phyloP scores from a whole-genome alignment of 1,140 invertebrate genomes.

The Lordiphosa mommai region DNA sequence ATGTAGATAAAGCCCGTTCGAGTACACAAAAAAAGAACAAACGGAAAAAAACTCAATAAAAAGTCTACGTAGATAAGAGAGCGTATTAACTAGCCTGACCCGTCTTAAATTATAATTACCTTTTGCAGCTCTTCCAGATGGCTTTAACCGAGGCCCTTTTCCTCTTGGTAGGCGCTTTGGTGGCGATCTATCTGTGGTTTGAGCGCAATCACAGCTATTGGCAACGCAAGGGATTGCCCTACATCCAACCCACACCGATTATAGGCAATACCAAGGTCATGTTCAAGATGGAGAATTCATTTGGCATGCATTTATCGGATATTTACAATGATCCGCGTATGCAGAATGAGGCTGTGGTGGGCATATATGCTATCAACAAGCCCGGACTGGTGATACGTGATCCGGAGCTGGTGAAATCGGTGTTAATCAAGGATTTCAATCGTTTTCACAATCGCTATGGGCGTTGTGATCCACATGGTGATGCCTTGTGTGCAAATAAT shows the following conservation, averaged over 20 bases:
- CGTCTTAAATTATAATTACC: no score
- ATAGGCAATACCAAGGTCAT: slow-evolving; percentile 57
- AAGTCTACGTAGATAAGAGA: background rate
- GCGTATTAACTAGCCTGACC: no score
- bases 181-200: slow-evolving; percentile 53
- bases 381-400: slow-evolving; percentile 81
- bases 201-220: slow-evolving; percentile 64
- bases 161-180: slow-evolving; percentile 32
- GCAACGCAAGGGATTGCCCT: slow-evolving; percentile 67
- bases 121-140: slow-evolving; percentile 36
- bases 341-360: slow-evolving; percentile 70
- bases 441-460: slow-evolving; percentile 59
- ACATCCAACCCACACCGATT: slow-evolving; percentile 46
- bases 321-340: slow-evolving; percentile 55
- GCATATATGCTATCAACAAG: slow-evolving; percentile 79
- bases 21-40: no score
- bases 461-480: slow-evolving; percentile 52
- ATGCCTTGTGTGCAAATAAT: slow-evolving; percentile 62
- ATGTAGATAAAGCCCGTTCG: no score
- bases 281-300: slow-evolving; percentile 42
- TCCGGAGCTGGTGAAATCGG: slow-evolving; percentile 80
- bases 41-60: no score
- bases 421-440: slow-evolving; percentile 81
- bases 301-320: slow-evolving; percentile 52
- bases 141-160: slow-evolving; percentile 46